Conservation (phyloP, 1,140 invertebrate species). For the Cardiocondyla obscurior region DNA sequence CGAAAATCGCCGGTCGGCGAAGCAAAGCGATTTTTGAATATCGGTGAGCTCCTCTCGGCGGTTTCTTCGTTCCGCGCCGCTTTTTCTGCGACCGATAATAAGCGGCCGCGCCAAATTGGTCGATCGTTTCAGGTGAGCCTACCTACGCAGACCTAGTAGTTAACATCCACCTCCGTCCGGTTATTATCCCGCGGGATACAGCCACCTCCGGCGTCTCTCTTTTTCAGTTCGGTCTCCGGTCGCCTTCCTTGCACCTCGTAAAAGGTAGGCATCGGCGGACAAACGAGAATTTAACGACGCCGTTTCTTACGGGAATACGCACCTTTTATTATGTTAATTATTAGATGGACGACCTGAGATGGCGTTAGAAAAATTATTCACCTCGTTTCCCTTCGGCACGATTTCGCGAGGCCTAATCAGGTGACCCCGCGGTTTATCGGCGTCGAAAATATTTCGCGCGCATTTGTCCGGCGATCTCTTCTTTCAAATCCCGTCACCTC, state of each 20-base stretch:
- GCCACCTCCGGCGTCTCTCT: not conserved
- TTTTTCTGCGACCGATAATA: constrained; percentile 67
- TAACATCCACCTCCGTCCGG: constrained; percentile 44
- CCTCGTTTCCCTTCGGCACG: not conserved
- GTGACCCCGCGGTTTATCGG: not conserved
- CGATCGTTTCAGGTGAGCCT: constrained; percentile 44
- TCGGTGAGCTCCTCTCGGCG: constrained; percentile 44
- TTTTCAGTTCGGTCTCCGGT: not conserved
- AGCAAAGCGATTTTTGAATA: constrained; percentile 24
- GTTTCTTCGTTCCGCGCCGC: constrained; percentile 52
- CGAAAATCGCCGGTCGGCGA: not conserved
- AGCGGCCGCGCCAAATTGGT: constrained; percentile 63
- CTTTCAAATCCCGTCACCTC: not conserved
- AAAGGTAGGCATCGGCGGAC: not conserved
- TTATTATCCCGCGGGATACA: constrained; percentile 21
- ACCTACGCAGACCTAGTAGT: constrained; percentile 22
- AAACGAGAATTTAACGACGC: not conserved
- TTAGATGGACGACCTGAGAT: not conserved
- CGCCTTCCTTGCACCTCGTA: not conserved
- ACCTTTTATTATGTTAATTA: not conserved
- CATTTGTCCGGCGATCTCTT: not conserved
- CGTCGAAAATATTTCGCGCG: not conserved
- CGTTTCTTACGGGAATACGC: not conserved
- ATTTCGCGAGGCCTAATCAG: not conserved
- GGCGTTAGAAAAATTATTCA: not conserved